Evolutionary conservation across 2,888 invertebrate genomes (phyloP).

Genomic region (Drosophila austrosaltans): DNA sequence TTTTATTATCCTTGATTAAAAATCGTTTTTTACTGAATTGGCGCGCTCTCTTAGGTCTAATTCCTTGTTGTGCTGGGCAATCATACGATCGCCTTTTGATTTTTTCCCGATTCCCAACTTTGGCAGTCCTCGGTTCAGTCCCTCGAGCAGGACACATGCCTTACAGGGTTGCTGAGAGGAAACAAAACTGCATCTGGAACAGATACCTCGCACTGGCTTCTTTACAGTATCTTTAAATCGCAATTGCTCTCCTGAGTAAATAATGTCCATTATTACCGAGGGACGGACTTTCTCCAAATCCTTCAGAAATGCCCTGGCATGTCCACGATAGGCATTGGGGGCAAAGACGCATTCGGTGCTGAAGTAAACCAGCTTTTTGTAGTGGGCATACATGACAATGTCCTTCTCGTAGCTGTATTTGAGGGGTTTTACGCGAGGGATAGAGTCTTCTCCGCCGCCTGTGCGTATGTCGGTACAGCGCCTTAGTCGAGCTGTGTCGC

Average conservation of each 20-base stretch:
- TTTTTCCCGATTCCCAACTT: conserved; percentile 95
- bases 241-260: conserved; percentile 95
- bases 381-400: conserved; percentile 99
- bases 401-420: conserved; percentile 99
- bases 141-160: conserved; percentile 97
- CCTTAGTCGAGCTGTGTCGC: conserved; percentile 96
- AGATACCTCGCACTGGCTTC: conserved; percentile 91
- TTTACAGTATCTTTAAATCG: conserved; percentile 91
- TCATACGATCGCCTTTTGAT: conserved; percentile 89
- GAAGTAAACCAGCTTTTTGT: conserved; percentile 97
- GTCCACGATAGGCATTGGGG: conserved; percentile 98
- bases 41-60: conserved; percentile 81
- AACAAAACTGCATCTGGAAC: conserved; percentile 94
- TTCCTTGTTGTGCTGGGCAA: conserved; percentile 85
- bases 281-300: conserved; percentile 97
- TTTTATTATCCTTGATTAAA: conserved; percentile 57
- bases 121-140: conserved; percentile 96
- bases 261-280: conserved; percentile 95
- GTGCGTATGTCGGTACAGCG: conserved; percentile 96
- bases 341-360: conserved; percentile 99
- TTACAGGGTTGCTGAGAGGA: conserved; percentile 98
- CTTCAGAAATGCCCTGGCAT: conserved; percentile 95
- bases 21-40: conserved; percentile 83
- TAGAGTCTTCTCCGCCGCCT: conserved; percentile 90
- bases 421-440: conserved; percentile 96